A percentile compares a stretch with the other conserved stretches of the same genome.
Evolutionary conservation across 2,888 invertebrate genomes (phyloP).

Genomic region (Papilio gigon): DNA sequence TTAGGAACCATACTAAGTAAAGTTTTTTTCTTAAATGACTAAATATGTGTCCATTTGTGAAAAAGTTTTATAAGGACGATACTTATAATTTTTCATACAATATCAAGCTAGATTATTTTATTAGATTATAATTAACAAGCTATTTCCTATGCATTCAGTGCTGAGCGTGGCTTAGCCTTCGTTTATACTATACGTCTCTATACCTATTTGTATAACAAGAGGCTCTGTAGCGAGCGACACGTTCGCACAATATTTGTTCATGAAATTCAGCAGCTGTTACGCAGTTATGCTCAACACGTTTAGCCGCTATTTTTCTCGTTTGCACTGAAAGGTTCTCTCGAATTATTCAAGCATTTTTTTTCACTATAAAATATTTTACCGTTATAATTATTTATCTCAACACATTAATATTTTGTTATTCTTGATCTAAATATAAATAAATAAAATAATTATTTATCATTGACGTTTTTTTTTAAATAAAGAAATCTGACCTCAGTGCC

Average conservation of each 20-base stretch:
- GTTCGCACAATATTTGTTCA: conserved; percentile 41
- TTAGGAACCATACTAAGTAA: too few relatives aligned
- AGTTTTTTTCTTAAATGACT: too few relatives aligned
- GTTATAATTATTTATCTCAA: background rate
- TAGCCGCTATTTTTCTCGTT: conserved; percentile 27
- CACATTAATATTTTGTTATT: too few relatives aligned
- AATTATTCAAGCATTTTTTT: conserved; percentile 9
- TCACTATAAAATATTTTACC: background rate
- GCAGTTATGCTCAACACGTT: conserved; percentile 34
- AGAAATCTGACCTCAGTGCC: too few relatives aligned
- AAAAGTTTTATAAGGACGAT: too few relatives aligned
- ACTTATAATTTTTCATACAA: too few relatives aligned
- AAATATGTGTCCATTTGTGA: too few relatives aligned
- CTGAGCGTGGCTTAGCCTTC: background rate
- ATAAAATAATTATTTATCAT: too few relatives aligned
- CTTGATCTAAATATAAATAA: too few relatives aligned
- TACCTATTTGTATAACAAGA: conserved; percentile 10
- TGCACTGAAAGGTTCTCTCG: background rate
- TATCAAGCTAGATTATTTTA: background rate
- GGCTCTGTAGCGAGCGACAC: conserved; percentile 30
- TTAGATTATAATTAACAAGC: background rate
- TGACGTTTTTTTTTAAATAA: too few relatives aligned
- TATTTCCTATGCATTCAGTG: background rate
- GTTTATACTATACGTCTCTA: background rate
- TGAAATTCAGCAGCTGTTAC: conserved; percentile 38